A percentile compares a stretch with the other conserved stretches of the same genome.
phyloP scores from a whole-genome alignment of 37 sponge, comb jelly and placozoan species.

The Halichondria panicea region DNA sequence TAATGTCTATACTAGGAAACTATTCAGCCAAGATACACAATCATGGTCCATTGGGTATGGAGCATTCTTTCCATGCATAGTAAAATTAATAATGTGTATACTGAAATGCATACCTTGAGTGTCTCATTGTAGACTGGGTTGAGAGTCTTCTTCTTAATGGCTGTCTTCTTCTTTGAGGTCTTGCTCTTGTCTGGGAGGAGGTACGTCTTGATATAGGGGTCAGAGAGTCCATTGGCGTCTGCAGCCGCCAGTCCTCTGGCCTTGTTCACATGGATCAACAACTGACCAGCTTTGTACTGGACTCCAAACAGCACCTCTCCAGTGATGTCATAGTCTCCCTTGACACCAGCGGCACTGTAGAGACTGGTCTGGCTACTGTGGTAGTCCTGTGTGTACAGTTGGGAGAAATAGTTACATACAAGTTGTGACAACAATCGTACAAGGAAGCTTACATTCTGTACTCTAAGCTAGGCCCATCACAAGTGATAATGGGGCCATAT shows the following conservation, averaged over 20 bases:
- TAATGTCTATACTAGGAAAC: no score
- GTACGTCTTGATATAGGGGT: slow-evolving; percentile 79
- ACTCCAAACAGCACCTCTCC: slow-evolving; percentile 66
- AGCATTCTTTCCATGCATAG: no score
- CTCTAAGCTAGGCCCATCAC: no score
- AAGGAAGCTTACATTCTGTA: no score
- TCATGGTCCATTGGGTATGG: no score
- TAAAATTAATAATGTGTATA: no score
- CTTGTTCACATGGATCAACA: slow-evolving; percentile 47
- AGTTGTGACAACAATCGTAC: no score
- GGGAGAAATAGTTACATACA: no score
- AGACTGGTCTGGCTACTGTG: slow-evolving; percentile 19
- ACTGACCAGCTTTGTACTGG: slow-evolving; percentile 20
- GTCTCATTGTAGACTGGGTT: slow-evolving; percentile 56
- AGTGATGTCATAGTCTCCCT: slow-evolving; percentile 57
- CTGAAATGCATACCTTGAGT: slow-evolving; percentile 49
- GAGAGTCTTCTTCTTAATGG: slow-evolving; percentile 41
- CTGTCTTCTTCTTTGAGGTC: slow-evolving; percentile 66
- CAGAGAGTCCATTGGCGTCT: slow-evolving; percentile 40
- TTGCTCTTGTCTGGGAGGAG: slow-evolving; percentile 74
- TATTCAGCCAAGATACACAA: no score
- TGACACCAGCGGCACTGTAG: slow-evolving; percentile 49
- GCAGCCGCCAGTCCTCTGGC: slow-evolving; percentile 67
- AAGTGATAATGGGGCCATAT: no score
- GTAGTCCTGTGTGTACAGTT: no score